A percentile compares a stretch with the other conserved stretches of the same genome.
phyloP scores from a whole-genome alignment of 2,797 vertebrate species.

The Malurus leucopterus region DNA sequence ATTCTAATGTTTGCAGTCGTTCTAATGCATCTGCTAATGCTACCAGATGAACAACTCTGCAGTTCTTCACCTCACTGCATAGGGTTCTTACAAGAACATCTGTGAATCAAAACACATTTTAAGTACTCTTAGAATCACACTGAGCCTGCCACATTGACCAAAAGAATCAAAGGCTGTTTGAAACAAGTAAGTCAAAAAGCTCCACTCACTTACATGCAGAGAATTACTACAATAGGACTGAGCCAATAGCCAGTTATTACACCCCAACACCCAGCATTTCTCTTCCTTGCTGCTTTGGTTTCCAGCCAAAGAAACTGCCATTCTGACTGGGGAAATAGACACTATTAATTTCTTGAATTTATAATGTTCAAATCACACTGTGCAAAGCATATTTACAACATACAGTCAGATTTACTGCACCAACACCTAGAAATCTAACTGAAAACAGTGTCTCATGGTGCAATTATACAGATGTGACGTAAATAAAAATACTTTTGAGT shows the following conservation, averaged over 20 bases:
- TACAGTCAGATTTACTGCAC: not conserved
- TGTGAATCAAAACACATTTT: not conserved
- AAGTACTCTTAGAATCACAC: not conserved
- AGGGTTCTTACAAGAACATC: not conserved
- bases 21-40: not conserved
- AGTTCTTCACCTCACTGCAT: not conserved
- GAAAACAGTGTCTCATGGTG: not conserved
- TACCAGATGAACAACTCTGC: not conserved
- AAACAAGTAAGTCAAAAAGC: not conserved
- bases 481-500: not conserved
- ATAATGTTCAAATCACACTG: not conserved
- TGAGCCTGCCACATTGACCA: not conserved
- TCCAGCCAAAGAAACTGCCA: not conserved
- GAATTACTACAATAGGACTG: not conserved
- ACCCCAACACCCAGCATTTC: not conserved
- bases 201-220: not conserved
- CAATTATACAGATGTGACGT: not conserved
- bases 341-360: not conserved
- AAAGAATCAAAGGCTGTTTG: not conserved
- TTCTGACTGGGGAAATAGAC: not conserved
- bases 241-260: not conserved
- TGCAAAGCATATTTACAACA: not conserved
- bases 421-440: not conserved
- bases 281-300: not conserved
- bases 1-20: not conserved